Evolutionary conservation across 2,888 invertebrate species (phyloP).

Genomic region (Xanthorhoe spadicearia): DNA sequence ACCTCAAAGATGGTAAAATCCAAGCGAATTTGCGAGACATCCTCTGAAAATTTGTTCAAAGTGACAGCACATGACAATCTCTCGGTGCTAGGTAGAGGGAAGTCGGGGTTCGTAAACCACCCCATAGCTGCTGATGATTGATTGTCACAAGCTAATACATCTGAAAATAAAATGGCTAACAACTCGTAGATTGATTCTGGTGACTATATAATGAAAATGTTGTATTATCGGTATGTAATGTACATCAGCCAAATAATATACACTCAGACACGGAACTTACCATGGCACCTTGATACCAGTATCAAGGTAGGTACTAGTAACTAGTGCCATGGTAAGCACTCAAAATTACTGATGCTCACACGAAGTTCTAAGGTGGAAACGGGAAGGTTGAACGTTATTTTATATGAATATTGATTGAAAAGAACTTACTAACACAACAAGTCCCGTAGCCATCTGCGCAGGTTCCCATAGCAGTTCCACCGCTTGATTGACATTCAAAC

Average conservation of each 20-base stretch:
- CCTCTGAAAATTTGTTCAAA: slow-evolving; percentile 85
- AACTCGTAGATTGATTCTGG: too few species aligned
- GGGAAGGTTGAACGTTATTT: too few species aligned
- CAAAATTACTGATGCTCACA: too few species aligned
- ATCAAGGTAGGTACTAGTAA: too few species aligned
- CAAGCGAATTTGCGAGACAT: slow-evolving; percentile 88
- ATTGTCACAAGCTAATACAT: slow-evolving; percentile 87
- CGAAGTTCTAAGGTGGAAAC: too few species aligned
- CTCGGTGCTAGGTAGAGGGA: slow-evolving; percentile 84
- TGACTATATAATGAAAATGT: too few species aligned
- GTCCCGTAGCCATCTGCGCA: slow-evolving; percentile 90
- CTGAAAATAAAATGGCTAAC: slow-evolving; percentile 74
- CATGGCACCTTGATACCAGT: too few species aligned
- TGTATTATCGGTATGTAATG: too few species aligned
- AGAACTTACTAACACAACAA: slow-evolving; percentile 90
- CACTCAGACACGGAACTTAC: too few species aligned
- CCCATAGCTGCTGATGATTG: slow-evolving; percentile 85
- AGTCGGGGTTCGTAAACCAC: slow-evolving; percentile 90
- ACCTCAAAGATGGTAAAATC: slow-evolving; percentile 90
- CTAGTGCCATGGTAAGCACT: too few species aligned
- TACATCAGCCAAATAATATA: too few species aligned
- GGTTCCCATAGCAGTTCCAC: slow-evolving; percentile 86
- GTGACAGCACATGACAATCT: slow-evolving; percentile 87
- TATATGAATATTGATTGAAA: neutral
- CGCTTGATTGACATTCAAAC: slow-evolving; percentile 86